phyloP scores from a whole-genome alignment of 2,797 vertebrate species.

The Sebastes dallii region DNA sequence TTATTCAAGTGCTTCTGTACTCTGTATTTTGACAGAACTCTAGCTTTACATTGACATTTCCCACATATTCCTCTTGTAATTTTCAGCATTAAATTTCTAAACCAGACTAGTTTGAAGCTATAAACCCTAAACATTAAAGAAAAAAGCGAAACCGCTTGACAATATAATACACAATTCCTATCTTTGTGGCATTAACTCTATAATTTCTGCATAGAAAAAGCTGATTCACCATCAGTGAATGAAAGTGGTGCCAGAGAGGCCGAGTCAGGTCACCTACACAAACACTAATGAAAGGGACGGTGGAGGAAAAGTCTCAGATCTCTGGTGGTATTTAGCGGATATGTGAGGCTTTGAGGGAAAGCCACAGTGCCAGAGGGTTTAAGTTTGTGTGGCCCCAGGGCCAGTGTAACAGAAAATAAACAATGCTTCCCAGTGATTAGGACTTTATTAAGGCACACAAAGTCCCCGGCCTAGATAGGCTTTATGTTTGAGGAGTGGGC shows the following conservation, averaged over 20 bases:
- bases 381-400: constrained; percentile 75
- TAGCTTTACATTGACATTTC: constrained; percentile 50
- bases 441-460: constrained; percentile 75
- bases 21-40: constrained; percentile 52
- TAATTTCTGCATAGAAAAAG: neutral
- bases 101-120: constrained; percentile 26
- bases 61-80: constrained; percentile 39
- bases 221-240: constrained; percentile 4
- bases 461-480: constrained; percentile 57
- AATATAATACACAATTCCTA: neutral
- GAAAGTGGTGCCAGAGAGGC: constrained; percentile 17
- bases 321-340: constrained; percentile 66
- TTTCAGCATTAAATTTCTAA: constrained; percentile 18
- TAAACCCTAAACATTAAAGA: constrained; percentile 25
- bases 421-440: constrained; percentile 76
- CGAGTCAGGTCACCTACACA: constrained; percentile 34
- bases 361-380: constrained; percentile 69
- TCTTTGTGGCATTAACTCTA: neutral
- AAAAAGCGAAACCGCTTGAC: neutral
- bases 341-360: constrained; percentile 68
- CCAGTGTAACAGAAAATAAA: constrained; percentile 80
- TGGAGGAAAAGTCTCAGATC: constrained; percentile 56
- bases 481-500: constrained; percentile 55
- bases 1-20: constrained; percentile 55
- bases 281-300: constrained; percentile 35